Percentiles rank a stretch among this genome's conserved stretches.
phyloP scores from a whole-genome alignment of 2,113 vertebrate species.

The Pachypanchax playfairii region DNA sequence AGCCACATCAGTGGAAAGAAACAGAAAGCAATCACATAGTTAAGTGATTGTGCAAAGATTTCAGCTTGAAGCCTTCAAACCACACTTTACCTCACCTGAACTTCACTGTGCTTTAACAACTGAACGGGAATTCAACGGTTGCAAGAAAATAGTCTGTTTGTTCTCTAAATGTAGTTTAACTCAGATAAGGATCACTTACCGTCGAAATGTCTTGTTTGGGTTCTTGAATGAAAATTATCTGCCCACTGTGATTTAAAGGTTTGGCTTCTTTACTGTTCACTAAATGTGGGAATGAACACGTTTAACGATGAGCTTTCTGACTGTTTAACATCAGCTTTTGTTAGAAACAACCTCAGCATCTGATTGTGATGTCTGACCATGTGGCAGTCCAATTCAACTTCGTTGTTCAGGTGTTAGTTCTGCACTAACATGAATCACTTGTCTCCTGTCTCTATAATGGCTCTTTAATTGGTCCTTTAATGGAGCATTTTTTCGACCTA shows the following conservation, averaged over 20 bases:
- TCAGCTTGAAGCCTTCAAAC: slow-evolving; percentile 1
- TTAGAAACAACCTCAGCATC: slow-evolving; percentile 12
- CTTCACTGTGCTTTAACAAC: slow-evolving; percentile 39
- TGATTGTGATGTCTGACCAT: not conserved
- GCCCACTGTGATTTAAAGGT: not conserved
- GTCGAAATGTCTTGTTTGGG: slow-evolving; percentile 2
- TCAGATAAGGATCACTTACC: not conserved
- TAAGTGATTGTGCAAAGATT: slow-evolving; percentile 47
- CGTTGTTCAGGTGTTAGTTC: slow-evolving; percentile 7
- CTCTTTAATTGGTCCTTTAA: slow-evolving; percentile 75
- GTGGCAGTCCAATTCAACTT: slow-evolving; percentile 3
- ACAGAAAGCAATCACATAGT: slow-evolving; percentile 46
- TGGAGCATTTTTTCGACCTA: slow-evolving; percentile 52
- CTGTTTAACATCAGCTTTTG: slow-evolving; percentile 2
- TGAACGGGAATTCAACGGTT: slow-evolving; percentile 33
- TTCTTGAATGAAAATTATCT: not conserved
- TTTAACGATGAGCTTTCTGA: not conserved
- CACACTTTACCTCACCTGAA: slow-evolving; percentile 15
- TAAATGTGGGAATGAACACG: not conserved
- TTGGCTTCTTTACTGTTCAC: not conserved
- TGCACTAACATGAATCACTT: slow-evolving; percentile 44
- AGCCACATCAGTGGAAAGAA: slow-evolving; percentile 30
- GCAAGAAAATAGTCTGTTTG: slow-evolving; percentile 16
- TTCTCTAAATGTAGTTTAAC: slow-evolving; percentile 1
- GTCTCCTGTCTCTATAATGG: slow-evolving; percentile 65